These are phyloP conservation scores for Nerophis ophidion DNA, from an alignment of 2,113 vertebrate species.

Conservation along the genomic window DNA sequence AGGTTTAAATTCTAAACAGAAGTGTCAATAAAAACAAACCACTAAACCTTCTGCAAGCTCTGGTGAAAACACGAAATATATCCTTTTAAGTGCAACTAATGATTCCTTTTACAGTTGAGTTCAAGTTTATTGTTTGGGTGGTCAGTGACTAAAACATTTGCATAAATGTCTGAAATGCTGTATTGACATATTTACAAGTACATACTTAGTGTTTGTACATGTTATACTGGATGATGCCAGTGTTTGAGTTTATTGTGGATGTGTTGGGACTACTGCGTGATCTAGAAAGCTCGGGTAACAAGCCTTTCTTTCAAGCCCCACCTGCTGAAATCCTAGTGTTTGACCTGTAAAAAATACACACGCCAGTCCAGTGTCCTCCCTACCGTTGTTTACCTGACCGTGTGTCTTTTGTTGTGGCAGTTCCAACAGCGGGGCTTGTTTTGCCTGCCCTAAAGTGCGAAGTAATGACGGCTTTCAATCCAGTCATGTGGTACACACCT, in stretches of 20 bases:
- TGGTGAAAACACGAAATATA: background rate
- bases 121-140: background rate
- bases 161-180: too few species aligned
- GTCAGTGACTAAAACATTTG: too few species aligned
- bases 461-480: constrained; percentile 2
- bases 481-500: background rate
- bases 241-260: background rate
- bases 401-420: constrained; percentile 17
- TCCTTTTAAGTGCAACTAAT: too few species aligned
- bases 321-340: background rate
- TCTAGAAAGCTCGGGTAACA: constrained; percentile 14
- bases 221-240: constrained; percentile 7
- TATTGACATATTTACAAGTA: constrained; percentile 64
- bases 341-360: background rate
- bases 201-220: constrained; percentile 30
- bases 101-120: background rate
- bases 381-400: background rate
- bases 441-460: constrained; percentile 4
- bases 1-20: constrained; percentile 33
- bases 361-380: background rate
- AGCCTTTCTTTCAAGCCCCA: background rate
- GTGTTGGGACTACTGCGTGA: background rate
- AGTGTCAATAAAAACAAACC: constrained; percentile 42
- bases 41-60: constrained; percentile 23
- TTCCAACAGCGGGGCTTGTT: constrained; percentile 13